Conservation (phyloP, 2,888 invertebrate species). For the Alcis repandata region DNA sequence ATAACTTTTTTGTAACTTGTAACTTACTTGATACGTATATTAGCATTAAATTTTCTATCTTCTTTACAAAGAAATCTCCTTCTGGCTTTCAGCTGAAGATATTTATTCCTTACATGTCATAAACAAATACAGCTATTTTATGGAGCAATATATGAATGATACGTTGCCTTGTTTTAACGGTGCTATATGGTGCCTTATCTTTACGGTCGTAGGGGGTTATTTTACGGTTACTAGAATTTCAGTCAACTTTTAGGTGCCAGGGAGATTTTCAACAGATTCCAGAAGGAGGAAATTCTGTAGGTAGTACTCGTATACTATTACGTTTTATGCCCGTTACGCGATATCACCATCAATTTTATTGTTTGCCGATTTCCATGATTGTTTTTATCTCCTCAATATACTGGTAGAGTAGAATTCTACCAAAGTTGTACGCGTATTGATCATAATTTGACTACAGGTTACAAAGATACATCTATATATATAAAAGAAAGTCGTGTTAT, state of each 20-base stretch:
- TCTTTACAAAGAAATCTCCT: slow-evolving; percentile 2
- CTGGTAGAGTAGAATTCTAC: too few relatives aligned
- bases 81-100: slow-evolving; percentile 10
- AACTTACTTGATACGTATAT: too few relatives aligned
- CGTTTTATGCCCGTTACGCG: too few relatives aligned
- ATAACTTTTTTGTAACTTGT: too few relatives aligned
- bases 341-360: too few relatives aligned
- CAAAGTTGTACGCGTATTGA: too few relatives aligned
- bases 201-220: background rate
- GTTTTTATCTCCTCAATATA: too few relatives aligned
- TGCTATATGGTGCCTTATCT: slow-evolving; percentile 8
- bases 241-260: background rate
- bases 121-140: slow-evolving; percentile 33
- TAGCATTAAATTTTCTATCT: background rate
- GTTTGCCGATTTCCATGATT: too few relatives aligned
- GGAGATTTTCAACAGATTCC: background rate
- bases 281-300: background rate
- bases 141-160: slow-evolving; percentile 22
- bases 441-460: too few relatives aligned
- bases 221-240: background rate
- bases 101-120: slow-evolving; percentile 25
- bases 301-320: background rate
- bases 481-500: too few relatives aligned
- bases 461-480: too few relatives aligned
- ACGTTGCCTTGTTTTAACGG: slow-evolving; percentile 8